Base-by-base conservation (phyloP, 1,140 invertebrate species). In the Drosophila persimilis region DNA sequence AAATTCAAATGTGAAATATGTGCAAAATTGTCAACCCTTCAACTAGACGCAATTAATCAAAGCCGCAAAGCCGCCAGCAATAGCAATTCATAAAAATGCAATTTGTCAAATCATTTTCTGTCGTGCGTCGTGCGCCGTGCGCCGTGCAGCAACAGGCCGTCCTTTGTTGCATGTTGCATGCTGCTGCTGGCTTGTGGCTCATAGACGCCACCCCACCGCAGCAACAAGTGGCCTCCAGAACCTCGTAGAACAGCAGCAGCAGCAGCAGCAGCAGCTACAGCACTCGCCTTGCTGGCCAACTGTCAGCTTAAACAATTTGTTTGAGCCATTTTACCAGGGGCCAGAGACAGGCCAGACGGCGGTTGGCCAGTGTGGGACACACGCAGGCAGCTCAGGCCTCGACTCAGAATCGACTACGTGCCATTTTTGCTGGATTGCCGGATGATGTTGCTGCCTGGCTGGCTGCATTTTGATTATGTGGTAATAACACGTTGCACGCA, bases 271-370 rank as follows among this genome's bases (percentile, higher is more conserved):
- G 70, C 60, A 15, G 24, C 51, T 11, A n/a, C 65, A 67, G 22
- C 44, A 35, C 46, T 64, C 61, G 52, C 61, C 70, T 64, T 45
- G 20, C 57, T 48, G 72, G 71, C 66, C 80, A 83, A 73, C 83
- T 88, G 83, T 83, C 83, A 88, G 83, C 75, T 88, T 88, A 76
- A 78, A 88, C 83, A 88, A 88, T 88, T 88, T 88, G 78, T 88
- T 88, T 88, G 75, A 81, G 83, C 78, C 81, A 86, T 86, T 86
- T 85, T 73, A 72, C 56, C 60, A 55, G 43, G 48, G 51, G 44
- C 39, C 54, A 26, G 53, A 22, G 43, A 29, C 29, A 29, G 29
- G 29, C 29, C 6, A 29, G 29, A 6, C 29, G 29, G 6, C 6
- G 29, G 29, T 29, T 29, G 53, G 24, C 44, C 53, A 61, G 60